phyloP scores from a whole-genome alignment of 2,888 invertebrate genomes.

The Pseudeuparius sepicola region DNA sequence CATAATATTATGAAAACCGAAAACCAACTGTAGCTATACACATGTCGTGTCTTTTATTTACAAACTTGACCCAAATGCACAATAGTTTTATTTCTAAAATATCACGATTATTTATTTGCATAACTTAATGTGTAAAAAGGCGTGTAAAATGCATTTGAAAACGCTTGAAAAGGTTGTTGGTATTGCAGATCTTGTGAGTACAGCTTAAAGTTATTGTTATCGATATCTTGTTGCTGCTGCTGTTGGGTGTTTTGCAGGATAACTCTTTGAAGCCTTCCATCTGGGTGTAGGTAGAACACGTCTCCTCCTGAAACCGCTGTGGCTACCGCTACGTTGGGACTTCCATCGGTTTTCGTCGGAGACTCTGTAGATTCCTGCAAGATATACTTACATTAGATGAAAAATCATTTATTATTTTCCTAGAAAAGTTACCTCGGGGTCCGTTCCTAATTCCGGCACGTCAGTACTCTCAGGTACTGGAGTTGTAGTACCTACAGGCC shows the following conservation, averaged over 20 bases:
- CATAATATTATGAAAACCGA: too few relatives aligned
- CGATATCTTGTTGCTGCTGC: too few relatives aligned
- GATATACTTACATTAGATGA: slow-evolving; percentile 5
- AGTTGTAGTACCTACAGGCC: neutral
- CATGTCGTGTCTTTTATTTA: too few relatives aligned
- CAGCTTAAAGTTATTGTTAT: too few relatives aligned
- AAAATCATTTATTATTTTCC: neutral
- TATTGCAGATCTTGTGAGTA: too few relatives aligned
- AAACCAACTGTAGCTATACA: too few relatives aligned
- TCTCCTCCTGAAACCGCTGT: slow-evolving; percentile 18
- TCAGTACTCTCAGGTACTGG: slow-evolving; percentile 5
- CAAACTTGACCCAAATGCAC: too few relatives aligned
- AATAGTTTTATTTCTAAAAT: too few relatives aligned
- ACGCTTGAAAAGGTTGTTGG: too few relatives aligned
- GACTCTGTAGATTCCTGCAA: slow-evolving; percentile 10
- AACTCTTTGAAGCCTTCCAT: slow-evolving; percentile 25
- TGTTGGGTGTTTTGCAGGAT: slow-evolving; percentile 21
- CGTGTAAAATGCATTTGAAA: too few relatives aligned
- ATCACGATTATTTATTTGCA: too few relatives aligned
- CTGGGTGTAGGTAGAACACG: slow-evolving; percentile 26
- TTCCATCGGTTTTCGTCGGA: slow-evolving; percentile 5
- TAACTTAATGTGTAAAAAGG: too few relatives aligned
- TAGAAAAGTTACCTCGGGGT: neutral
- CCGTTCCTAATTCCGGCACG: slow-evolving; percentile 1
- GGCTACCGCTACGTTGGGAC: slow-evolving; percentile 24